These are phyloP conservation scores for Eumaeus atala DNA, from an alignment of 1,140 invertebrate genomes.

Conservation along the genomic window DNA sequence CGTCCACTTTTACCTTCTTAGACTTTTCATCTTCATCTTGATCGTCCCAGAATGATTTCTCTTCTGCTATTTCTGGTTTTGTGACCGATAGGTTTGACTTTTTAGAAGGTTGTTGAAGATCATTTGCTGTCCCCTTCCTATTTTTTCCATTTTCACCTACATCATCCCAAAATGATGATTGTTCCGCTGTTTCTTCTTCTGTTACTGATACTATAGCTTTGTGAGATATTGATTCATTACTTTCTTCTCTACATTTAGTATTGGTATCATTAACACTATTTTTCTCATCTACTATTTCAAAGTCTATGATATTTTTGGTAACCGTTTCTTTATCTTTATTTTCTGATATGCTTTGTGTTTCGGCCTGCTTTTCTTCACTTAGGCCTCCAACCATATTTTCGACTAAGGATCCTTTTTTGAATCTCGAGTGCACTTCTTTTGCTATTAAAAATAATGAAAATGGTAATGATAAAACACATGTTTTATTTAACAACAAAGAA, in stretches of 20 bases:
- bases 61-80: conserved; percentile 47
- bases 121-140: conserved; percentile 29
- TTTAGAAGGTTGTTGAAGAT: conserved; percentile 26
- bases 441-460: conserved; percentile 68
- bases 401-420: conserved; percentile 54
- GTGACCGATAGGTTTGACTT: conserved; percentile 40
- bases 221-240: conserved; percentile 23
- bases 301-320: conserved; percentile 42
- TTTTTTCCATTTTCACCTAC: conserved; percentile 27
- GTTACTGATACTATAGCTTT: conserved; percentile 37
- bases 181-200: conserved; percentile 45
- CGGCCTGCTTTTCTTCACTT: conserved; percentile 32
- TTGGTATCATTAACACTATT: conserved; percentile 23
- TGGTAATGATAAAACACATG: conserved; percentile 36
- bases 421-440: conserved; percentile 68
- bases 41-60: conserved; percentile 64
- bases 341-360: conserved; percentile 42
- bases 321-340: conserved; percentile 49
- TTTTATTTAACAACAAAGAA: conserved; percentile 40
- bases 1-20: conserved; percentile 26
- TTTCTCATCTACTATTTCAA: neutral
- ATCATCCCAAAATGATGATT: conserved; percentile 29
- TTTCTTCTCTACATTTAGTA: conserved; percentile 33
- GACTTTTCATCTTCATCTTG: conserved; percentile 27
- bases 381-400: conserved; percentile 55